phyloP scores from a whole-genome alignment of 37 sponge, comb jelly and placozoan genomes.

The Agelas oroides region DNA sequence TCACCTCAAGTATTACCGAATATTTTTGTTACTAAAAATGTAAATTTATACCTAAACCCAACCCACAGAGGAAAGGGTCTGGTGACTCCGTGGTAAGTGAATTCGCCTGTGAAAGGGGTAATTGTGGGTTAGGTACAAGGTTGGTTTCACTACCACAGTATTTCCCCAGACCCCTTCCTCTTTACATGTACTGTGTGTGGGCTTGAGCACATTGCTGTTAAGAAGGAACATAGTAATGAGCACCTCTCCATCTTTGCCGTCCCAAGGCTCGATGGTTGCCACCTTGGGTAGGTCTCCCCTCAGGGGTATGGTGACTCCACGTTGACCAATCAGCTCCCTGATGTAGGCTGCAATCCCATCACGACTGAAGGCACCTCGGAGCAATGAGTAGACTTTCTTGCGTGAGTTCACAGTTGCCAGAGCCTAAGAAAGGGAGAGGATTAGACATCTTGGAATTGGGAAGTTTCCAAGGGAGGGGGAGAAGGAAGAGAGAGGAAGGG shows the following conservation, averaged over 20 bases:
- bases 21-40: no score
- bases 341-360: conserved; percentile 85
- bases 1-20: no score
- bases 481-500: background rate
- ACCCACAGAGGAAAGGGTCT: no score
- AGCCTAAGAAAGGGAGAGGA: conserved; percentile 48
- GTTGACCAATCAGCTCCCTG: conserved; percentile 63
- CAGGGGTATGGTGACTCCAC: conserved; percentile 62
- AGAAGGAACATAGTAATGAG: background rate
- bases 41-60: no score
- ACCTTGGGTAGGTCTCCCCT: conserved; percentile 73
- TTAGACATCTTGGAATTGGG: background rate
- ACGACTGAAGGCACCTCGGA: conserved; percentile 83
- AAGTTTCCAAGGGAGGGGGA: conserved; percentile 2
- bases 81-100: no score
- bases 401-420: conserved; percentile 80
- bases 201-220: no score
- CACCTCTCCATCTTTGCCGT: conserved; percentile 98
- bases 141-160: no score
- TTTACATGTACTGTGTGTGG: no score
- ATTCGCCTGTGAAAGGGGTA: no score
- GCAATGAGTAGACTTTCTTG: conserved; percentile 75
- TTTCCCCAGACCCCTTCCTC: no score
- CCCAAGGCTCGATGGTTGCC: conserved; percentile 83
- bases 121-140: no score